Conservation (phyloP, 2,797 vertebrate genomes). For the Muscicapa striata region DNA sequence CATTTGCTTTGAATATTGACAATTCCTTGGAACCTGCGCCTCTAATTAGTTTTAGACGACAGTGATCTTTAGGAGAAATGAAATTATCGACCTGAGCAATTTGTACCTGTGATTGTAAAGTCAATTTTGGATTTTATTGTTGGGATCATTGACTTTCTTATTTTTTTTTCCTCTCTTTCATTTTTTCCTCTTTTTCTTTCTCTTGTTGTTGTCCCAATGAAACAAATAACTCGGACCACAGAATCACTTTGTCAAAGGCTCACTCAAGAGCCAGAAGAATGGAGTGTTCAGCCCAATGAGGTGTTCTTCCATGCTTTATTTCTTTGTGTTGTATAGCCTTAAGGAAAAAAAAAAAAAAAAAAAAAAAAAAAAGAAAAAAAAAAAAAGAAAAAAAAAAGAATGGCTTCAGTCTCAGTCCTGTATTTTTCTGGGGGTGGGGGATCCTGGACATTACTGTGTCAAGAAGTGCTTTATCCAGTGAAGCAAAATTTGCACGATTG, state of each 20-base stretch:
- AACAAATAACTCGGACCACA: constrained; percentile 73
- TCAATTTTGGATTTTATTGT: constrained; percentile 87
- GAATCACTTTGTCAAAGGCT: constrained; percentile 74
- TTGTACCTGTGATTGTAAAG: constrained; percentile 85
- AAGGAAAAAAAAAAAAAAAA: constrained; percentile 61
- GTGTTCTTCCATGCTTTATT: constrained; percentile 85
- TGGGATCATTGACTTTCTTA: constrained; percentile 81
- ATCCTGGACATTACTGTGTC: constrained; percentile 86
- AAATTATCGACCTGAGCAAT: constrained; percentile 84
- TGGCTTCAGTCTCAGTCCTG: constrained; percentile 85
- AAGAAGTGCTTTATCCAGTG: constrained; percentile 90
- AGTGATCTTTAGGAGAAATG: constrained; percentile 87
- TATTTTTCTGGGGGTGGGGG: constrained; percentile 77
- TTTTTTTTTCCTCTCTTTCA: constrained; percentile 56
- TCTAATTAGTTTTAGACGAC: constrained; percentile 86
- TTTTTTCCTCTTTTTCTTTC: constrained; percentile 69
- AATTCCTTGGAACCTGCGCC: constrained; percentile 87
- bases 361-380: constrained; percentile 40
- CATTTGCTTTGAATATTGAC: constrained; percentile 86
- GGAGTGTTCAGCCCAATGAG: constrained; percentile 69
- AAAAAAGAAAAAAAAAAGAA: constrained; percentile 65
- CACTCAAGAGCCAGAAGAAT: constrained; percentile 74
- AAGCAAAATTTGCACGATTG: constrained; percentile 95
- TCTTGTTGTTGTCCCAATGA: constrained; percentile 46
- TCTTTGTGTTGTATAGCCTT: constrained; percentile 94